phyloP scores from a whole-genome alignment of 2,797 vertebrate species.

The Gymnothorax javanicus region DNA sequence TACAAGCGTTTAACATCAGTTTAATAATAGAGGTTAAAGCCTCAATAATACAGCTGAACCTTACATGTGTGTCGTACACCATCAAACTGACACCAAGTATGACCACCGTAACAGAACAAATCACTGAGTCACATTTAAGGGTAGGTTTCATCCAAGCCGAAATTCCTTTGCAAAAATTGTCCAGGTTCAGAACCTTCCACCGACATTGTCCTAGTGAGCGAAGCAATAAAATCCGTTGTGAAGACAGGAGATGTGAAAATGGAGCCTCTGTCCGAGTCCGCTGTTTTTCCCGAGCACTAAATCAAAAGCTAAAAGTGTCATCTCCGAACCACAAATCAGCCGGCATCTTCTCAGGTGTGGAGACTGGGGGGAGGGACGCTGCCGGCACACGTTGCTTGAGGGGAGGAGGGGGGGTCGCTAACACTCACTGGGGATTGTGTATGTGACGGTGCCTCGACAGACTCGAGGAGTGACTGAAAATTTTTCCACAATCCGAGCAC shows the following conservation, averaged over 20 bases:
- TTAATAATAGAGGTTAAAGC: neutral
- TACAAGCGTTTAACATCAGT: neutral
- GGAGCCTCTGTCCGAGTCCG: neutral
- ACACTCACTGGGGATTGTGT: slow-evolving; percentile 61
- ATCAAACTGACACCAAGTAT: neutral
- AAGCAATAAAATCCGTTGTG: neutral
- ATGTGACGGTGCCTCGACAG: slow-evolving; percentile 66
- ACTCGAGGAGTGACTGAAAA: slow-evolving; percentile 70
- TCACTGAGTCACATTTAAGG: neutral
- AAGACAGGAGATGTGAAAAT: neutral
- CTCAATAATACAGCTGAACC: neutral
- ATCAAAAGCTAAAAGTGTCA: neutral
- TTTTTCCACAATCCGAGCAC: slow-evolving; percentile 75
- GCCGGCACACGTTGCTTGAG: slow-evolving; percentile 66
- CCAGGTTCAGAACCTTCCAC: neutral
- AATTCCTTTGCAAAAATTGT: neutral
- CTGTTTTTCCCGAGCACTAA: neutral
- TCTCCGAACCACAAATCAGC: neutral
- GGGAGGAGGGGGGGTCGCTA: slow-evolving; percentile 58
- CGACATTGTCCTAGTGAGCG: neutral
- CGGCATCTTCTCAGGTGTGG: slow-evolving; percentile 67
- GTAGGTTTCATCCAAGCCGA: neutral
- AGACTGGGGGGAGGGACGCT: slow-evolving; percentile 63
- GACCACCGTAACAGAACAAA: neutral
- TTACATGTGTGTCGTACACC: neutral